phyloP scores from a whole-genome alignment of 2,888 invertebrate species.

The Drosophila formosana region DNA sequence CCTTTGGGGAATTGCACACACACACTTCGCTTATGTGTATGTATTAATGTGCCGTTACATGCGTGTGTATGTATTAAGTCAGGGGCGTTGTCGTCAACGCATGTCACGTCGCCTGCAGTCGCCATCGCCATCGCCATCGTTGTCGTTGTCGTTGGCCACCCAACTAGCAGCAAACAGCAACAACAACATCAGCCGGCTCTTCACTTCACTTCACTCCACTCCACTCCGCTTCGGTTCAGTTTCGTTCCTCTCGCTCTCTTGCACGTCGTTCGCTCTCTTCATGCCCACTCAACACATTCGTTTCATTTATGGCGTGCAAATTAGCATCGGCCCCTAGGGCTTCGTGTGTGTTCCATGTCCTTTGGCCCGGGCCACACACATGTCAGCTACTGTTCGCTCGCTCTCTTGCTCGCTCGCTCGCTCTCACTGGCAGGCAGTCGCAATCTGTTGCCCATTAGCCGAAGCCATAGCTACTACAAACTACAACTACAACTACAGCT shows the following conservation, averaged over 20 bases:
- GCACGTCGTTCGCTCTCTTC: conserved; percentile 3
- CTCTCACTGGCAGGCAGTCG: conserved; percentile 25
- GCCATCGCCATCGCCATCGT: conserved; percentile 20
- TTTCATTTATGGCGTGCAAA: conserved; percentile 80
- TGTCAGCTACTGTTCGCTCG: conserved; percentile 55
- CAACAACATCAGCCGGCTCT: conserved; percentile 48
- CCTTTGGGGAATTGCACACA: conserved; percentile 13
- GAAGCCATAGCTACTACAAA: conserved; percentile 10
- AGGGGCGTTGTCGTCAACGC: conserved; percentile 63
- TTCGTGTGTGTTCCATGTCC: conserved; percentile 69
- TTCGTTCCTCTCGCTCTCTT: neutral
- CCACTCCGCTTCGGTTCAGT: neutral
- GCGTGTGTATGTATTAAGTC: conserved; percentile 30
- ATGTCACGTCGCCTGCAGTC: conserved; percentile 50
- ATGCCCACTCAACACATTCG: conserved; percentile 71
- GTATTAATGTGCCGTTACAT: conserved; percentile 5
- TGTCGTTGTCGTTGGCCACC: conserved; percentile 44
- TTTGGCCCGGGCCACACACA: conserved; percentile 64
- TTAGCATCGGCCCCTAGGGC: conserved; percentile 73
- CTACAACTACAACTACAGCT: conserved; percentile 16
- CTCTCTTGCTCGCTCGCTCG: neutral
- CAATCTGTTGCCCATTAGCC: conserved; percentile 65
- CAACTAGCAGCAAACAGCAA: conserved; percentile 40
- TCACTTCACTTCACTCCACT: conserved; percentile 45
- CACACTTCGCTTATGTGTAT: neutral